phyloP scores from a whole-genome alignment of 2,113 vertebrate genomes.

The Pseudolaguvia tuberculata region DNA sequence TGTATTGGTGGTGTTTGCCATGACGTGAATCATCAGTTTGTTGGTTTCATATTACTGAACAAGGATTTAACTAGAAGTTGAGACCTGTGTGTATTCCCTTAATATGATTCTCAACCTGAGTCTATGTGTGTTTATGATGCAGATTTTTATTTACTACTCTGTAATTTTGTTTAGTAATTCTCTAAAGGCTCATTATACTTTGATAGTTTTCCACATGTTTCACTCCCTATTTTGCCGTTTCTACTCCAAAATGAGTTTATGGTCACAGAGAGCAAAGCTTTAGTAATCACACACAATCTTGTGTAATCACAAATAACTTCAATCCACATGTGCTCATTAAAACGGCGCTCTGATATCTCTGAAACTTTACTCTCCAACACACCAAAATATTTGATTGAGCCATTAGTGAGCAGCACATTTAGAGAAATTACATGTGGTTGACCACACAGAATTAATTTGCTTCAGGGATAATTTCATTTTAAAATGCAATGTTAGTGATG shows the following conservation, averaged over 20 bases:
- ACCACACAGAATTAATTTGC: slow-evolving; percentile 46
- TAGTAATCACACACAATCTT: slow-evolving; percentile 32
- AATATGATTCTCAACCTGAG: slow-evolving; percentile 15
- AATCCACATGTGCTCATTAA: slow-evolving; percentile 25
- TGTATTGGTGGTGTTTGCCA: slow-evolving; percentile 21
- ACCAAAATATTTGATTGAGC: slow-evolving; percentile 15
- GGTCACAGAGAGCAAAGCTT: slow-evolving; percentile 19
- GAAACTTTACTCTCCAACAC: background rate
- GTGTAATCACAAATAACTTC: slow-evolving; percentile 34
- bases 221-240: background rate
- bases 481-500: slow-evolving; percentile 9
- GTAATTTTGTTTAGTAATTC: slow-evolving; percentile 29
- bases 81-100: slow-evolving; percentile 22
- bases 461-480: slow-evolving; percentile 44
- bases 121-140: slow-evolving; percentile 3
- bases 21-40: slow-evolving; percentile 33
- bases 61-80: slow-evolving; percentile 6
- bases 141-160: slow-evolving; percentile 13
- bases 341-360: slow-evolving; percentile 9
- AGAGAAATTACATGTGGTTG: slow-evolving; percentile 34
- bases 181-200: slow-evolving; percentile 14
- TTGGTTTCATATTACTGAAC: slow-evolving; percentile 31
- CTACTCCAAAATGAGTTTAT: slow-evolving; percentile 1
- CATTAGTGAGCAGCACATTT: slow-evolving; percentile 25
- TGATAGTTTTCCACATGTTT: slow-evolving; percentile 5